Evolutionary conservation across 2,888 invertebrate species (phyloP).

Genomic region (Himalopsyche kuldschensis): DNA sequence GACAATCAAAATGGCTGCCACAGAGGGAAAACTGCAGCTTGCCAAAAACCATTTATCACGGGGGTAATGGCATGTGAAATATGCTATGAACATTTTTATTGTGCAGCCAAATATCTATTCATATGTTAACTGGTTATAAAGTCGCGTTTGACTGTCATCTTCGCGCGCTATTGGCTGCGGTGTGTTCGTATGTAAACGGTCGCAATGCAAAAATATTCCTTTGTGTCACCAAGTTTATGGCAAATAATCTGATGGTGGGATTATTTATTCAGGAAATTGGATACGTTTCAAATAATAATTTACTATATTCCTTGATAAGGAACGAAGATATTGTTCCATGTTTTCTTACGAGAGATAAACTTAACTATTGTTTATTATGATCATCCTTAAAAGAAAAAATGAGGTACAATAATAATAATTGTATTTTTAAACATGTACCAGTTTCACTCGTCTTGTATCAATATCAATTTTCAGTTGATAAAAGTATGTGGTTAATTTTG

Average conservation of each 20-base stretch:
- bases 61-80: slow-evolving; percentile 60
- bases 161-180: slow-evolving; percentile 26
- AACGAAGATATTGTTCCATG: too few relatives aligned
- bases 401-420: too few relatives aligned
- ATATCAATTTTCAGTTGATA: too few relatives aligned
- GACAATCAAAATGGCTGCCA: neutral
- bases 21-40: slow-evolving; percentile 42
- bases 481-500: too few relatives aligned
- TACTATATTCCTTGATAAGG: neutral
- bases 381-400: too few relatives aligned
- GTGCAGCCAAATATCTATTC: slow-evolving; percentile 33
- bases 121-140: slow-evolving; percentile 32
- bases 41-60: slow-evolving; percentile 58
- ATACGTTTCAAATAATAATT: neutral
- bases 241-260: neutral
- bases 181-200: neutral
- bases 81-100: slow-evolving; percentile 33
- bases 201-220: neutral
- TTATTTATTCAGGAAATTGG: neutral
- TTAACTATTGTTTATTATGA: too few relatives aligned
- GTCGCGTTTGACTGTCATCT: slow-evolving; percentile 22
- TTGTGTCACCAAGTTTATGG: neutral
- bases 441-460: too few relatives aligned
- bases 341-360: too few relatives aligned
- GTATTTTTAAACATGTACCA: too few relatives aligned